phyloP scores from a whole-genome alignment of 2,888 invertebrate species.

The Tetragnatha montana region DNA sequence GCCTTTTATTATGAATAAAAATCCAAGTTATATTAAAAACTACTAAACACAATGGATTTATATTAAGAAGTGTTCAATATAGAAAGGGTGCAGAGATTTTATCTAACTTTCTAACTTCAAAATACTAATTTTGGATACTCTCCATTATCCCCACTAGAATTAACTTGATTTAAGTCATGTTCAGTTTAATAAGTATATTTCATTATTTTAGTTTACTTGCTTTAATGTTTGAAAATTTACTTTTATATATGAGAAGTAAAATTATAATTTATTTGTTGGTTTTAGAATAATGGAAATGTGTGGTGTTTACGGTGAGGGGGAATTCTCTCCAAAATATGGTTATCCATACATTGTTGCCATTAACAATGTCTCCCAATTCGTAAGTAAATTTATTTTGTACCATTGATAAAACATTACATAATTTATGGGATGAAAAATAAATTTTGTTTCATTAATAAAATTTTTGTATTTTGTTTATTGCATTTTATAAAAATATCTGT shows the following conservation, averaged over 20 bases:
- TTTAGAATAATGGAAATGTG: constrained; percentile 88
- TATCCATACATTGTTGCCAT: constrained; percentile 91
- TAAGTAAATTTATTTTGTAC: constrained; percentile 75
- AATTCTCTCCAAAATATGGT: constrained; percentile 88
- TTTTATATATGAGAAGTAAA: too few species aligned
- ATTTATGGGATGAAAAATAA: too few species aligned
- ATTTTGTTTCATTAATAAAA: too few species aligned
- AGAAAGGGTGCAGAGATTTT: too few species aligned
- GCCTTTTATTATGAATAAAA: too few species aligned
- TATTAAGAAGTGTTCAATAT: too few species aligned
- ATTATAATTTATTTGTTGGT: constrained; percentile 70
- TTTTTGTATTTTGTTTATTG: neutral
- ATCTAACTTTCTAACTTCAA: too few species aligned
- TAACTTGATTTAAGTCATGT: neutral
- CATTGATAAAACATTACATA: too few species aligned
- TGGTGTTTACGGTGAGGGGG: constrained; percentile 93
- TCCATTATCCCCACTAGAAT: too few species aligned
- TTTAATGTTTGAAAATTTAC: neutral
- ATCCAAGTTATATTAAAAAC: too few species aligned
- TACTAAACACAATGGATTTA: too few species aligned
- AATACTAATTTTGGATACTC: too few species aligned
- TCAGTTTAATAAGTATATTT: neutral
- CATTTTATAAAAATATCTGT: neutral
- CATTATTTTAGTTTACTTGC: constrained; percentile 76
- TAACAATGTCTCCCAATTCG: constrained; percentile 95